Percentiles rank a stretch among this genome's conserved stretches.
phyloP scores from a whole-genome alignment of 2,797 vertebrate species.

The Nannoperca obscura region DNA sequence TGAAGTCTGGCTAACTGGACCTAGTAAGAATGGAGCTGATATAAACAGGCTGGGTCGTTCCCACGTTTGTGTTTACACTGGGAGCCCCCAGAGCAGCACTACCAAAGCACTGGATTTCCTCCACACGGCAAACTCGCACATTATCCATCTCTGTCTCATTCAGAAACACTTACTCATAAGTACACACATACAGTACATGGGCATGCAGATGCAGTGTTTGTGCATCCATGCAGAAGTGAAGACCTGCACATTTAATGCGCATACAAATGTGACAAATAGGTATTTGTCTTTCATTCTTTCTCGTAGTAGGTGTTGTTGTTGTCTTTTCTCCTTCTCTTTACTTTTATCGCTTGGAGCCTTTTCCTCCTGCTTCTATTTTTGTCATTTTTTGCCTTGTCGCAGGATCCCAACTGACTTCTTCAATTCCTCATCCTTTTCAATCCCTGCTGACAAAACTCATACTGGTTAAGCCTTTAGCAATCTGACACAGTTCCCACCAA shows the following conservation, averaged over 20 bases:
- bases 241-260: background rate
- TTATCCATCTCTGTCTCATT: constrained; percentile 68
- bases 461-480: constrained; percentile 27
- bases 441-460: constrained; percentile 1
- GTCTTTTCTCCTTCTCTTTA: background rate
- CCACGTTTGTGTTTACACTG: constrained; percentile 88
- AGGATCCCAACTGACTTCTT: background rate
- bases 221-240: constrained; percentile 4
- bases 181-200: constrained; percentile 5
- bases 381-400: background rate
- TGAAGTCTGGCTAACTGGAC: constrained; percentile 75
- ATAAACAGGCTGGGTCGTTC: constrained; percentile 86
- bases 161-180: constrained; percentile 50
- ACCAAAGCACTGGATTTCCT: constrained; percentile 78
- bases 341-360: background rate
- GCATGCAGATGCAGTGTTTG: constrained; percentile 1
- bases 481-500: constrained; percentile 51
- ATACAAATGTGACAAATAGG: background rate
- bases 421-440: constrained; percentile 5
- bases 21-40: constrained; percentile 80
- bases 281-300: background rate
- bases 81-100: constrained; percentile 79
- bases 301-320: background rate
- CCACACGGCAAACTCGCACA: constrained; percentile 70
- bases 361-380: background rate